Base-by-base conservation (phyloP, 2,797 vertebrate species). In the Somateria mollissima region DNA sequence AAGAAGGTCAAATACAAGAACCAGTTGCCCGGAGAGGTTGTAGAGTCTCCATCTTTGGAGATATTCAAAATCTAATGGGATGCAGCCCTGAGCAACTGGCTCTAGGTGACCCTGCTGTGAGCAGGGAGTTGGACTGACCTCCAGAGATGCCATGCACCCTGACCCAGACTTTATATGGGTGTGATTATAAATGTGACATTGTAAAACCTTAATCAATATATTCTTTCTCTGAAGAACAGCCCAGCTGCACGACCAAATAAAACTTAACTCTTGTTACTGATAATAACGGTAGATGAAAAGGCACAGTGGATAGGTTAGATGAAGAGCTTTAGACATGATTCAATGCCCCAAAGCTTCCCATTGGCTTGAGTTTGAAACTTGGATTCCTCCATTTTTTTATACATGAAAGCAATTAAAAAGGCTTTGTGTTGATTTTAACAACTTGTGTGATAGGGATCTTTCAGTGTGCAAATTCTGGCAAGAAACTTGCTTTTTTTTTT, bases 381-480 rank as follows among this genome's bases (percentile, higher is more conserved):
- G 65, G 54, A 64, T 30, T 30, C 21, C 11, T 80, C 28, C 14
- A 27, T 84, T 84, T 90, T 25, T 75, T 82, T 83, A 66, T 69
- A 39, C 22, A 80, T 84, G 57, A 30, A 61, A 83, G 72, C 32
- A 80, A 67, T 41, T 85, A 84, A 85, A 94, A 94, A 70, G 6
- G 66, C 43, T 81, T 87, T 12, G 41, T 47, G 45, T 66, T 96
- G 82, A 60, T 74, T 95, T 94, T 90, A 93, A 80, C 79, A 80
- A 61, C 24, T 79, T 80, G 13, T 3, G 8, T 87, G 77, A 79
- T 73, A 85, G 28, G 32, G n/a, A 73, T 76, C 62, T 90, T 87
- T 85, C 53, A 87, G 57, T 54, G 43, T 85, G 87, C 80, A 71
- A 54, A 73, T 92, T 91, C 69, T 83, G 82, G 28, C 72, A 83